These are phyloP conservation scores for Ophion obscuratus DNA, from an alignment of 2,888 invertebrate species.

Conservation along the genomic window DNA sequence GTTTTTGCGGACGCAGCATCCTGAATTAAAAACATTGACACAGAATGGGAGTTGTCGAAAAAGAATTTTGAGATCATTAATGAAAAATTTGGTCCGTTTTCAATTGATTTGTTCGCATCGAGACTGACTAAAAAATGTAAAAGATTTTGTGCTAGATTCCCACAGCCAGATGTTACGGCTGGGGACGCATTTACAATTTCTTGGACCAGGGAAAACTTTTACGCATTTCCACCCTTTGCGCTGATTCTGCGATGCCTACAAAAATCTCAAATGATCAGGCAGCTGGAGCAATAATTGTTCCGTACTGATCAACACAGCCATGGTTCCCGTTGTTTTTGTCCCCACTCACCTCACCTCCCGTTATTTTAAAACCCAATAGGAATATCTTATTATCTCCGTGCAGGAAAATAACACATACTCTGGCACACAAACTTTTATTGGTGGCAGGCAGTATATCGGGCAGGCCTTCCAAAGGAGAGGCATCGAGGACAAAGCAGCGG, in stretches of 20 bases:
- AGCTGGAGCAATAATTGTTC: no score
- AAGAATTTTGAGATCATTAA: no score
- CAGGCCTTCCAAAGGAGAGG: no score
- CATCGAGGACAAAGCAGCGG: no score
- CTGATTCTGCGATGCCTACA: conserved; percentile 70
- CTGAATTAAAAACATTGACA: conserved; percentile 24
- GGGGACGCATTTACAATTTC: conserved; percentile 23
- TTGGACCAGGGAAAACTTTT: conserved; percentile 54
- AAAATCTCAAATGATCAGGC: conserved; percentile 73
- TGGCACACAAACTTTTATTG: no score
- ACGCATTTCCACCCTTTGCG: conserved; percentile 76
- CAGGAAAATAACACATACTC: no score
- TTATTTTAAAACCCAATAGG: conserved; percentile 20
- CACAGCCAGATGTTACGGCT: conserved; percentile 1
- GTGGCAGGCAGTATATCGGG: no score
- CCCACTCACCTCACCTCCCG: conserved; percentile 31
- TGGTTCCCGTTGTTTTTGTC: no score
- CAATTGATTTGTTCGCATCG: conserved; percentile 19
- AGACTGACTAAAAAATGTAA: not conserved
- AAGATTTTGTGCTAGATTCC: conserved; percentile 5
- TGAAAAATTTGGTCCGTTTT: not conserved
- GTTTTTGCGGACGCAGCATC: conserved; percentile 10
- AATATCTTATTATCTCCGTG: conserved; percentile 16
- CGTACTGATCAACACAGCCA: no score
- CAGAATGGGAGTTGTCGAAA: no score